Conservation (phyloP, 1,140 invertebrate genomes). For the Ooceraea biroi region DNA sequence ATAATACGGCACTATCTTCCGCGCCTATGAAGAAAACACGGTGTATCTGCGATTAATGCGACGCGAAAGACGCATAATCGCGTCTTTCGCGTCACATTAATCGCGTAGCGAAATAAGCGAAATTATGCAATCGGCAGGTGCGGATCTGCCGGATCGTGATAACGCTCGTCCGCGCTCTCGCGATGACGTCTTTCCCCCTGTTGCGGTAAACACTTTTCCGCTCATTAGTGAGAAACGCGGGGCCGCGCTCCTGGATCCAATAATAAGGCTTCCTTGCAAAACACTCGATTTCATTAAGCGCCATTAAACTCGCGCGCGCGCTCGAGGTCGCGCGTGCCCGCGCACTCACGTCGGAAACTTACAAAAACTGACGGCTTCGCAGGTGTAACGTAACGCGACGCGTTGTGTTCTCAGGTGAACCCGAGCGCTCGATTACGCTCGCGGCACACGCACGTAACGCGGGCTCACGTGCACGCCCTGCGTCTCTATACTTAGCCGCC, state of each 20-base stretch:
- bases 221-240: conserved; percentile 34
- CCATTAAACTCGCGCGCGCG: conserved; percentile 48
- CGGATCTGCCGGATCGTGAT: conserved; percentile 9
- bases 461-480: neutral
- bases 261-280: conserved; percentile 41
- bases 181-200: conserved; percentile 25
- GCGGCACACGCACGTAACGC: neutral
- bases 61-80: neutral
- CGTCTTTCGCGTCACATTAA: too few relatives aligned
- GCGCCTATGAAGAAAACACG: conserved; percentile 29
- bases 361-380: conserved; percentile 39
- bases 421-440: conserved; percentile 19
- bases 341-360: conserved; percentile 49
- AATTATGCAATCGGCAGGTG: conserved; percentile 55
- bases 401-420: conserved; percentile 70
- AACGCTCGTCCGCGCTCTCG: neutral
- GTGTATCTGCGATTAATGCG: conserved; percentile 10
- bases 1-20: conserved; percentile 33
- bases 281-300: conserved; percentile 51
- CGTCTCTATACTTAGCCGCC: conserved; percentile 10
- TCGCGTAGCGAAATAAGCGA: neutral
- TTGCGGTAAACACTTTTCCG: conserved; percentile 28
- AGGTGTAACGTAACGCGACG: conserved; percentile 52
- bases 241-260: neutral
- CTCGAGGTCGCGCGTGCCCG: conserved; percentile 52